Conservation (phyloP, 2,113 vertebrate species). For the Stegostoma tigrinum region DNA sequence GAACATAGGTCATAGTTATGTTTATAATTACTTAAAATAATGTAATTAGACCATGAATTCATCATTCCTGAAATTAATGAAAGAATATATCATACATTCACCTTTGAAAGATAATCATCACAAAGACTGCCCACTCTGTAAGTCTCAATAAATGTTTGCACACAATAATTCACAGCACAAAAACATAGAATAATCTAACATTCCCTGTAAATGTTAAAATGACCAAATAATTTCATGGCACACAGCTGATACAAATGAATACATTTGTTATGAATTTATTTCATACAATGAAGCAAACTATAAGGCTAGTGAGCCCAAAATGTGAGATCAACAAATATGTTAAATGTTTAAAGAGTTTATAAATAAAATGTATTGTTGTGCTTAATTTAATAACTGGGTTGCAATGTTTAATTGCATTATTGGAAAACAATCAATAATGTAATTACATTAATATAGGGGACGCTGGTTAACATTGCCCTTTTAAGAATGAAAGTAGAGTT, state of each 20-base stretch:
- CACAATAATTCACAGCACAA: background rate
- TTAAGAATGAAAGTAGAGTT: background rate
- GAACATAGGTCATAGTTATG: background rate
- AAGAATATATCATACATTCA: background rate
- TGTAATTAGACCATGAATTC: constrained; percentile 7
- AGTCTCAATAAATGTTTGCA: background rate
- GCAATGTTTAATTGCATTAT: background rate
- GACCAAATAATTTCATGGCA: background rate
- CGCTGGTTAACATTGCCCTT: background rate
- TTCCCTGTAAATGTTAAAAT: background rate
- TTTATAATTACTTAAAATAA: background rate
- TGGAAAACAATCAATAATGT: background rate
- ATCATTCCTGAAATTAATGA: constrained; percentile 10
- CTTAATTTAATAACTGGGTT: background rate
- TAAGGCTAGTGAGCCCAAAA: background rate
- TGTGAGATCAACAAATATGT: background rate
- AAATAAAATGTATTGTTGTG: background rate
- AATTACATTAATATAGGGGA: background rate
- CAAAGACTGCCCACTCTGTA: background rate
- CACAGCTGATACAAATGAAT: background rate
- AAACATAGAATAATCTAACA: background rate
- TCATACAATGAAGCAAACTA: background rate
- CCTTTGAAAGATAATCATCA: background rate
- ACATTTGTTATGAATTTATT: background rate
- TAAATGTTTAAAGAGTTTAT: background rate